A percentile compares a stretch with the other conserved stretches of the same genome.
phyloP scores from a whole-genome alignment of 92 coral and sea anemone genomes.

The Porites cylindrica region DNA sequence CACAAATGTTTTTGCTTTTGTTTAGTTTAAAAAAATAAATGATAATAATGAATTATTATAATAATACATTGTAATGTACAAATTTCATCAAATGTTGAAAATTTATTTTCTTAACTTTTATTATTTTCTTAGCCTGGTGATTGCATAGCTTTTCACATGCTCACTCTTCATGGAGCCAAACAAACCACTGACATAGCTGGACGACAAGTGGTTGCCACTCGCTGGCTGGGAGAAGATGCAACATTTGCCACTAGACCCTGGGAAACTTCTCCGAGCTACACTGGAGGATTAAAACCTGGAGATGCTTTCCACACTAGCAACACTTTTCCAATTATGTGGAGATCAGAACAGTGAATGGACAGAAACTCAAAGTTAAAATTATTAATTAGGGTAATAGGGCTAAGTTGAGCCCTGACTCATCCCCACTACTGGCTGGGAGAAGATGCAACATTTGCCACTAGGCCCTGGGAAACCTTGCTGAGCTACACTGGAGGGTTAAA shows the following conservation, averaged over 20 bases:
- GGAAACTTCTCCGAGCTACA: slow-evolving; percentile 74
- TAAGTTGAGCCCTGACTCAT: too few relatives aligned
- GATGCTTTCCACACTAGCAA: slow-evolving; percentile 53
- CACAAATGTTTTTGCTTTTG: too few relatives aligned
- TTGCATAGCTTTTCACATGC: slow-evolving; percentile 96
- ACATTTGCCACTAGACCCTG: slow-evolving; percentile 83
- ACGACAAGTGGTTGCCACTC: slow-evolving; percentile 86
- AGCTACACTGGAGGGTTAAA: slow-evolving; percentile 53
- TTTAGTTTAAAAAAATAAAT: too few relatives aligned
- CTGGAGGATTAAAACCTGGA: slow-evolving; percentile 65
- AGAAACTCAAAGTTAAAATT: neutral
- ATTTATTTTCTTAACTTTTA: neutral
- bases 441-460: slow-evolving; percentile 70
- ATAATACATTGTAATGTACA: too few relatives aligned
- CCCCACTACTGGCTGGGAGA: slow-evolving; percentile 80
- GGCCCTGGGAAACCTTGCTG: slow-evolving; percentile 92
- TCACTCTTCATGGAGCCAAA: slow-evolving; percentile 87
- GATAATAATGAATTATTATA: too few relatives aligned
- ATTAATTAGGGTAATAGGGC: too few relatives aligned
- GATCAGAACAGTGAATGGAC: slow-evolving; percentile 7
- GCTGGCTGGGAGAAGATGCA: slow-evolving; percentile 95
- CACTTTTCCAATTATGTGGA: slow-evolving; percentile 67
- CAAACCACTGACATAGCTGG: slow-evolving; percentile 66
- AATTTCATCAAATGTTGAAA: too few relatives aligned
- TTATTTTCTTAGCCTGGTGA: slow-evolving; percentile 81